These are phyloP conservation scores for Siderastrea radians DNA, from an alignment of 92 coral and sea anemone species.

Conservation along the genomic window DNA sequence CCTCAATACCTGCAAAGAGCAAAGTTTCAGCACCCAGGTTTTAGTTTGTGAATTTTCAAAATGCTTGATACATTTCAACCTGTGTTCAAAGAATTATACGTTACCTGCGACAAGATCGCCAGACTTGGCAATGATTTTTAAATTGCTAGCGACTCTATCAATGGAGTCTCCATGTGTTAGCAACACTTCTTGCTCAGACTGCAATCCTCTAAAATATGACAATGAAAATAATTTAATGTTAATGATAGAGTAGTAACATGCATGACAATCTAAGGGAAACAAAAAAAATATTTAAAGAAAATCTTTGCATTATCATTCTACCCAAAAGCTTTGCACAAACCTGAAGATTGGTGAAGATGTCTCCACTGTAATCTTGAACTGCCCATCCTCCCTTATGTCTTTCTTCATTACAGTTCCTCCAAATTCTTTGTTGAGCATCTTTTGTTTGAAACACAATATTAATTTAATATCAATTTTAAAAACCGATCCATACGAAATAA, in stretches of 20 bases:
- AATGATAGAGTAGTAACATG: no score
- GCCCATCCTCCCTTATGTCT: constrained; percentile 96
- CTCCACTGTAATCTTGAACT: constrained; percentile 81
- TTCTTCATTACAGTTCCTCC: constrained; percentile 98
- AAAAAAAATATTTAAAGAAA: no score
- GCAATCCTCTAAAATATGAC: constrained; percentile 73
- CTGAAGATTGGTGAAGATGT: constrained; percentile 88
- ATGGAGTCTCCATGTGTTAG: constrained; percentile 97
- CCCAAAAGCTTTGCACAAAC: constrained; percentile 28
- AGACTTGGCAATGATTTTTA: constrained; percentile 91
- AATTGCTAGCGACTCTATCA: constrained; percentile 84
- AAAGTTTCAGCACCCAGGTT: background rate
- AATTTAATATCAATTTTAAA: no score
- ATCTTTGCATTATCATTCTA: no score
- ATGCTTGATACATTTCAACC: no score
- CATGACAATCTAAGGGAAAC: no score
- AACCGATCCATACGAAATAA: no score
- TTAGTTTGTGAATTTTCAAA: background rate
- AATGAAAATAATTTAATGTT: background rate
- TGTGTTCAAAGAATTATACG: background rate
- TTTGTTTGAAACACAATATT: background rate
- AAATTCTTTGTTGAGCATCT: constrained; percentile 94
- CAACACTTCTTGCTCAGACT: constrained; percentile 85
- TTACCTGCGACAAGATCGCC: constrained; percentile 94
- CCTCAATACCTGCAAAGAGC: constrained; percentile 82